Evolutionary conservation across 2,797 vertebrate genomes (phyloP).

Genomic region (Austrolebias charrua): DNA sequence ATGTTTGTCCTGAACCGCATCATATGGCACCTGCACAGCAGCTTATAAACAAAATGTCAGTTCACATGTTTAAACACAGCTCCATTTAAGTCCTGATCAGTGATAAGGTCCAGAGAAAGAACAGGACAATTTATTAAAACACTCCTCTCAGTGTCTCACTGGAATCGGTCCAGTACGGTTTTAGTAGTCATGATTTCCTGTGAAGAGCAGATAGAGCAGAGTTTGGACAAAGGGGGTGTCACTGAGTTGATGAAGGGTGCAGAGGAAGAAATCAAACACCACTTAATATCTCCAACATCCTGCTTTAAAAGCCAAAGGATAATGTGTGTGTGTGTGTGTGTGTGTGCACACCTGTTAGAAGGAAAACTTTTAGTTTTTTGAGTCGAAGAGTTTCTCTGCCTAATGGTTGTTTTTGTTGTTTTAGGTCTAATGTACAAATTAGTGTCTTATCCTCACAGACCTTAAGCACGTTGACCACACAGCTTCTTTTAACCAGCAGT

Average conservation of each 20-base stretch:
- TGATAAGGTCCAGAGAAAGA: not conserved
- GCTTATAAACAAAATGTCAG: too few species aligned
- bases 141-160: conserved; percentile 58
- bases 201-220: too few species aligned
- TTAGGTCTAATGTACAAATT: conserved; percentile 57
- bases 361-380: conserved; percentile 18
- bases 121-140: conserved; percentile 3
- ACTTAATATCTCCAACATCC: conserved; percentile 52
- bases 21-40: too few species aligned
- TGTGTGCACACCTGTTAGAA: not conserved
- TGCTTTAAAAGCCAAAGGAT: conserved; percentile 39
- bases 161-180: conserved; percentile 71
- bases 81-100: too few species aligned
- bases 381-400: conserved; percentile 10
- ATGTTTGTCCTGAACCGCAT: too few species aligned
- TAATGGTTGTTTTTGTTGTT: conserved; percentile 17
- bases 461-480: conserved; percentile 59
- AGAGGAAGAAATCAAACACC: conserved; percentile 66
- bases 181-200: conserved; percentile 81
- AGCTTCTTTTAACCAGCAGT: conserved; percentile 24
- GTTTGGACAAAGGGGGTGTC: conserved; percentile 54
- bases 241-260: conserved; percentile 55
- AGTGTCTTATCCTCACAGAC: conserved; percentile 34
- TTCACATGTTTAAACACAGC: too few species aligned
- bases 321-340: too few species aligned